Conservation (phyloP, 2,888 invertebrate genomes). For the Drosophila phalerata region DNA sequence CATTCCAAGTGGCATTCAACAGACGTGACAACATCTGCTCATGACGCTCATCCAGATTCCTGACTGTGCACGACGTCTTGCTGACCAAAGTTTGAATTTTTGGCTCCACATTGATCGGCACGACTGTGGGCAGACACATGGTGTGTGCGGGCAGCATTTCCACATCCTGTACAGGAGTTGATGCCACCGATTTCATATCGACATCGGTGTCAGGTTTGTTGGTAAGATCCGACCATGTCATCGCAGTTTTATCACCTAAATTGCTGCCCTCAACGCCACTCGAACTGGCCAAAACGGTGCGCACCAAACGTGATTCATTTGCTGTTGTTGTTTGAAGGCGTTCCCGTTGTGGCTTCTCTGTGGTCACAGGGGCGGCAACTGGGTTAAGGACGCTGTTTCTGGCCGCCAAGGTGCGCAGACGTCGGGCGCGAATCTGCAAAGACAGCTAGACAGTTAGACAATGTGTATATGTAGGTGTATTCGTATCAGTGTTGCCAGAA, state of each 20-base stretch:
- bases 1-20: conserved; percentile 90
- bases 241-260: conserved; percentile 33
- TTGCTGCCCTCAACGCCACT: conserved; percentile 36
- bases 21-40: conserved; percentile 89
- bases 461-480: background rate
- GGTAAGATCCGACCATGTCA: conserved; percentile 42
- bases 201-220: conserved; percentile 77
- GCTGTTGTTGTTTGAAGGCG: conserved; percentile 66
- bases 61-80: conserved; percentile 18
- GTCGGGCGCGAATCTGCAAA: conserved; percentile 84
- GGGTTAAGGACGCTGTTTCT: conserved; percentile 45
- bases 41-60: conserved; percentile 84
- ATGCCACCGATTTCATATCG: conserved; percentile 78
- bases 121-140: conserved; percentile 12
- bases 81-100: background rate
- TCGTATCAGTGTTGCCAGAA: background rate
- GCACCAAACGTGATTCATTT: conserved; percentile 83
- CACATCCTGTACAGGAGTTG: conserved; percentile 84
- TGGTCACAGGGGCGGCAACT: conserved; percentile 14
- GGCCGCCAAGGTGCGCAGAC: conserved; percentile 82
- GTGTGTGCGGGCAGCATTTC: conserved; percentile 85
- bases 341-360: conserved; percentile 54
- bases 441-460: conserved; percentile 56
- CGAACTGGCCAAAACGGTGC: conserved; percentile 53
- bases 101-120: background rate